Percentiles rank a stretch among this genome's conserved stretches.
Conservation (phyloP, 2,888 invertebrate species). For the Papilio elwesi region DNA sequence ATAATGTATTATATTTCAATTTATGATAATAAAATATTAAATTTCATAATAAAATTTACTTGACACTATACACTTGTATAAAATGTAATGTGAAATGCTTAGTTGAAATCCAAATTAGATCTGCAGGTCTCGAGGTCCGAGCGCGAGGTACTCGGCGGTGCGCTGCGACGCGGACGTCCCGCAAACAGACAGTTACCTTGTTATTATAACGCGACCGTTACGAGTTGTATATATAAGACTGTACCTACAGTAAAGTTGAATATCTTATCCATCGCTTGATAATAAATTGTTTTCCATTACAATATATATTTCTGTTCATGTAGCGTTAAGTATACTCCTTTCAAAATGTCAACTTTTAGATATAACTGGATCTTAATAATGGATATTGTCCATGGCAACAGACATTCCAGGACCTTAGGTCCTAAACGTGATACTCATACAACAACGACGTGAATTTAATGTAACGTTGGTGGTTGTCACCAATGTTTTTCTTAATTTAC, state of each 20-base stretch:
- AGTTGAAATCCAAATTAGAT: neutral
- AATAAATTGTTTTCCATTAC: too few relatives aligned
- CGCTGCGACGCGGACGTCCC: neutral
- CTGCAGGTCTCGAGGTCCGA: neutral
- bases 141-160: neutral
- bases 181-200: neutral
- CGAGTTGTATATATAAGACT: neutral
- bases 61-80: neutral
- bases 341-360: too few relatives aligned
- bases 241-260: neutral
- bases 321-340: too few relatives aligned
- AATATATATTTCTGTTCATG: too few relatives aligned
- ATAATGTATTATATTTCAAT: too few relatives aligned
- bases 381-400: neutral
- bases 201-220: neutral
- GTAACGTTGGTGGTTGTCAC: constrained; percentile 4
- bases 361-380: neutral
- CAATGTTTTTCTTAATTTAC: neutral
- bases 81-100: constrained; percentile 1
- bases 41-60: neutral
- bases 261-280: neutral
- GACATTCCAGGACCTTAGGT: neutral
- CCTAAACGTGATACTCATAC: neutral
- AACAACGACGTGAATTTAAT: neutral
- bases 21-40: neutral